Base-by-base conservation (phyloP, 2,888 invertebrate genomes). In the Trachelus tabidus region DNA sequence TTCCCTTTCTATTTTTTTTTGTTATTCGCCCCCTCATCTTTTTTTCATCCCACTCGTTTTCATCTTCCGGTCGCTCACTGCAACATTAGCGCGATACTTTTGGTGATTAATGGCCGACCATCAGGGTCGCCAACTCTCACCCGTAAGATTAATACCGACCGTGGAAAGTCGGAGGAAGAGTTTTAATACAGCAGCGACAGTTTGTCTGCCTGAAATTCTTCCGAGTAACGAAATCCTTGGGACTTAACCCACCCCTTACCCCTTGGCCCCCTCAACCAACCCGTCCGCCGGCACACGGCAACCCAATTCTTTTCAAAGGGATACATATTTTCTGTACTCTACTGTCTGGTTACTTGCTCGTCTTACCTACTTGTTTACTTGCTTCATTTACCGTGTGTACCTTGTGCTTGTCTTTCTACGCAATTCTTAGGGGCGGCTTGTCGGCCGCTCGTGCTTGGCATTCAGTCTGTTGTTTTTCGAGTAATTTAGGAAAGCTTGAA, bases 131-230 rank as follows among this genome's bases (percentile, higher is more conserved):
- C 86, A 89, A 88, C 87, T 89, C 89, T 88, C 85, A 79, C 85
- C 73, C 84, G 82, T 80, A 83, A 86, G 88, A 89, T 89, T 89
- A 88, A 89, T 89, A 87, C 86, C 87, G 23, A 56, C 23, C 56
- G 56, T 56, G 31, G 79, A 73, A 73, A 73, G 75, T 37, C 73
- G 75, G 71, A 68, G 77, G 73, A 76, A 77, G 79, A 88, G 81
- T 86, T 87, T 88, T 87, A 86, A 86, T 85, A 81, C 85, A 81
- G 80, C 80, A 80, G 75, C 82, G 81, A 83, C 74, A 81, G 82
- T 84, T 80, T 81, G 83, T 80, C 83, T 75, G 80, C 73, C 81
- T 75, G 76, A 75, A 33, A 81, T 79, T 23, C 56, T 56, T 56
- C 23, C 56, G 9, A 56, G 56, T 56, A 56, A 56, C 56, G 23